A percentile compares a stretch with the other conserved stretches of the same genome.
These are phyloP conservation scores for Phalacrocorax aristotelis DNA, from an alignment of 2,113 vertebrate genomes.

Conservation along the genomic window DNA sequence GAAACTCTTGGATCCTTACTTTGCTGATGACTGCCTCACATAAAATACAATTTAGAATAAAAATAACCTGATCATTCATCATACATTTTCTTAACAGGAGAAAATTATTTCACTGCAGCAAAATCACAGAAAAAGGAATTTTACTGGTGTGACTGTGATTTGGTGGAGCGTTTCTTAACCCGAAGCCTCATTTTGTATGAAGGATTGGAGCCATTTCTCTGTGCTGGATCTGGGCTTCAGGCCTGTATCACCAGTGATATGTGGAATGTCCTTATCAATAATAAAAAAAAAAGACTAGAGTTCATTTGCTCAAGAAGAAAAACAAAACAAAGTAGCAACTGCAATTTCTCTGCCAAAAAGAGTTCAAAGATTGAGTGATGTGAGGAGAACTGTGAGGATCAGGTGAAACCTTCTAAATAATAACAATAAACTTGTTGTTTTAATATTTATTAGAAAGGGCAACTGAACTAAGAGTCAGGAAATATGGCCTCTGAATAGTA, in stretches of 20 bases:
- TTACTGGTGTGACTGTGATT: background rate
- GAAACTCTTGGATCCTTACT: background rate
- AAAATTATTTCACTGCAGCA: background rate
- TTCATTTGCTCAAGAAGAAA: background rate
- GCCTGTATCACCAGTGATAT: background rate
- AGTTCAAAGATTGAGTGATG: background rate
- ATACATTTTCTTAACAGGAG: background rate
- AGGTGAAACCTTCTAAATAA: background rate
- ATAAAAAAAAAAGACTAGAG: background rate
- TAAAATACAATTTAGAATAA: slow-evolving; percentile 9
- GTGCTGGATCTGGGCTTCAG: background rate
- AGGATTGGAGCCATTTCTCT: background rate
- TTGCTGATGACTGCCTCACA: background rate
- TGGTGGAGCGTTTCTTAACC: background rate
- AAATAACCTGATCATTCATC: background rate
- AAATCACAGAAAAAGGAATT: background rate
- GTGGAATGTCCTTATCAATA: background rate
- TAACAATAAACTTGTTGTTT: background rate
- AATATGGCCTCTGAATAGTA: background rate
- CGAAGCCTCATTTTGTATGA: background rate
- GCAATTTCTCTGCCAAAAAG: background rate
- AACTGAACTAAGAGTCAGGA: background rate
- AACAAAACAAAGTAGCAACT: background rate
- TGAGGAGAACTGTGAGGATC: background rate
- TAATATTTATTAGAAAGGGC: background rate